These are phyloP conservation scores for Cyclopterus lumpus DNA, from an alignment of 2,797 vertebrate genomes.

Conservation along the genomic window DNA sequence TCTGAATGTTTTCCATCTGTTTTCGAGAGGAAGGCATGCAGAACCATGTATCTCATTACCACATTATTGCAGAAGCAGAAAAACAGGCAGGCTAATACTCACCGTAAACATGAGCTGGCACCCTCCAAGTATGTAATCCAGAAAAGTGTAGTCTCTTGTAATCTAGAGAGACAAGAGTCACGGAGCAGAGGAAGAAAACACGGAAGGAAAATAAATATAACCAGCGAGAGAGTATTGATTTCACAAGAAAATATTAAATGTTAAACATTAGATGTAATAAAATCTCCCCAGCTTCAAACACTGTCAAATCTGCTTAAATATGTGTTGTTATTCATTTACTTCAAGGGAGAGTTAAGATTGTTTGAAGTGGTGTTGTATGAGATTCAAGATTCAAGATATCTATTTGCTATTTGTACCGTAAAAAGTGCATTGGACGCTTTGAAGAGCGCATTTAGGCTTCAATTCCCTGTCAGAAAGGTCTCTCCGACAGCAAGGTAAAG, in stretches of 20 bases:
- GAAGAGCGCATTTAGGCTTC: not conserved
- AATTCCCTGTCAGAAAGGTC: not conserved
- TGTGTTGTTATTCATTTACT: not conserved
- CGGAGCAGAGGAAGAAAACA: constrained; percentile 1
- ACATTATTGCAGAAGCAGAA: constrained; percentile 15
- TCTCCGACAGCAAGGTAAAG: not conserved
- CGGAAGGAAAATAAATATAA: not conserved
- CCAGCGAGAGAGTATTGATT: not conserved
- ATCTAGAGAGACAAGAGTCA: constrained; percentile 83
- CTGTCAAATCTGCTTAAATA: not conserved
- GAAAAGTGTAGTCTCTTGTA: constrained; percentile 93
- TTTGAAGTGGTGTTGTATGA: not conserved
- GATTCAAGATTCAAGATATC: too few relatives aligned
- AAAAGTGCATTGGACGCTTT: not conserved
- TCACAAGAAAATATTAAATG: too few relatives aligned
- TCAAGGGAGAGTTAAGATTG: not conserved
- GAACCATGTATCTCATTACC: constrained; percentile 52
- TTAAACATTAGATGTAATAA: not conserved
- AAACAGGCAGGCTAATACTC: constrained; percentile 75
- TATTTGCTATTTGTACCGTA: too few relatives aligned
- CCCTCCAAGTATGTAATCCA: constrained; percentile 98
- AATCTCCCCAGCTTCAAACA: not conserved
- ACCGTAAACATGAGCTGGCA: constrained; percentile 99
- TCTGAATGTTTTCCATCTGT: constrained; percentile 41
- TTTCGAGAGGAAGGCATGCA: constrained; percentile 17